phyloP scores from a whole-genome alignment of 2,888 invertebrate genomes.

The Ethmia dodecea region DNA sequence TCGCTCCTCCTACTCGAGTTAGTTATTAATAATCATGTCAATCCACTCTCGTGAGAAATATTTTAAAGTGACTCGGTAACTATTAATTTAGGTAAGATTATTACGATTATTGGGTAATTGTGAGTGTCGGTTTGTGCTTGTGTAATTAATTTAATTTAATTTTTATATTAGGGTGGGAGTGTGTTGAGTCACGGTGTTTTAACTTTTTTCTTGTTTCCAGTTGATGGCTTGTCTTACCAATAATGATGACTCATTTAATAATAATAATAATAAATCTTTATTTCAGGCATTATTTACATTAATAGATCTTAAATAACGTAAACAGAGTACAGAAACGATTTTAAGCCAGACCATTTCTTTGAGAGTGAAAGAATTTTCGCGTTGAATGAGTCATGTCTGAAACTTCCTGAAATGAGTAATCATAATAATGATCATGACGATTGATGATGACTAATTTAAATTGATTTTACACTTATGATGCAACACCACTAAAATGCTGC shows the following conservation, averaged over 20 bases:
- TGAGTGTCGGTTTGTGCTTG: slow-evolving; percentile 54
- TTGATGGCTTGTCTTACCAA: neutral
- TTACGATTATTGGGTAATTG: slow-evolving; percentile 67
- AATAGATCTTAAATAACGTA: too few species aligned
- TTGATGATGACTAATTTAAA: slow-evolving; percentile 32
- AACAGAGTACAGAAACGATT: too few species aligned
- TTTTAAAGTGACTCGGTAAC: slow-evolving; percentile 53
- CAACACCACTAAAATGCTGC: slow-evolving; percentile 25
- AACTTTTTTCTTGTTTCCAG: slow-evolving; percentile 9
- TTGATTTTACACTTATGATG: slow-evolving; percentile 28
- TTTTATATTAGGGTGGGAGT: slow-evolving; percentile 53
- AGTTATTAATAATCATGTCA: slow-evolving; percentile 71
- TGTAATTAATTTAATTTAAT: slow-evolving; percentile 61
- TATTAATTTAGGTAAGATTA: slow-evolving; percentile 61
- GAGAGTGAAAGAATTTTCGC: too few species aligned
- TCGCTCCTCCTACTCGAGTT: slow-evolving; percentile 55
- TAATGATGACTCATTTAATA: slow-evolving; percentile 12
- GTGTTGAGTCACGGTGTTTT: slow-evolving; percentile 44
- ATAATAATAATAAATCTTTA: too few species aligned
- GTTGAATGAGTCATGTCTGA: too few species aligned
- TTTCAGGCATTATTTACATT: too few species aligned
- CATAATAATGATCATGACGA: slow-evolving; percentile 22
- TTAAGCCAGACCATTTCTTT: too few species aligned
- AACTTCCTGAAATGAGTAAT: slow-evolving; percentile 33
- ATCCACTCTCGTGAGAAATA: slow-evolving; percentile 66